Conservation (phyloP, 2,113 vertebrate species). For the Australoheros scitulus region DNA sequence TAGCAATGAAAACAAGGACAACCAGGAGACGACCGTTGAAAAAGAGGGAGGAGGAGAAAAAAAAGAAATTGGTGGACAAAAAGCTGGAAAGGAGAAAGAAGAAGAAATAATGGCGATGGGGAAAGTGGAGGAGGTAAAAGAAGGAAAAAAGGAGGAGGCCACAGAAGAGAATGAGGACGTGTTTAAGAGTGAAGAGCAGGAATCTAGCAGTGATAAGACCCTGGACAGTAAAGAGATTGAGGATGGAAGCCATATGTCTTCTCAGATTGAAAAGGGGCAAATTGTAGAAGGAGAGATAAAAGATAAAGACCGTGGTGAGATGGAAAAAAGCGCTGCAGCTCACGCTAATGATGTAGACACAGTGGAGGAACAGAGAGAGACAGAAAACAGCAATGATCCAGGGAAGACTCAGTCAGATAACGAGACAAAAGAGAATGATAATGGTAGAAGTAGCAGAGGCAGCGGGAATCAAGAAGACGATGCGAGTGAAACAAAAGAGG, state of each 20-base stretch:
- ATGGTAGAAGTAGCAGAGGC: slow-evolving; percentile 14
- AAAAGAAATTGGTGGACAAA: slow-evolving; percentile 79
- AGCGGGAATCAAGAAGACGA: slow-evolving; percentile 50
- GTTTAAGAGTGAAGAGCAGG: slow-evolving; percentile 41
- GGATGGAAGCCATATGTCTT: slow-evolving; percentile 26
- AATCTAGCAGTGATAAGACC: slow-evolving; percentile 35
- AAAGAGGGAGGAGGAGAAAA: not conserved
- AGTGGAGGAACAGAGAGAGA: slow-evolving; percentile 56
- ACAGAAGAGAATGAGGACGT: slow-evolving; percentile 34
- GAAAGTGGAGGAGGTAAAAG: slow-evolving; percentile 25
- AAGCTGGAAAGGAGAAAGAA: slow-evolving; percentile 54
- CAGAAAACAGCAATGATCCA: slow-evolving; percentile 47
- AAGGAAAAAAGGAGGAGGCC: slow-evolving; percentile 36
- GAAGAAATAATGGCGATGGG: slow-evolving; percentile 1
- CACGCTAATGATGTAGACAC: slow-evolving; percentile 55
- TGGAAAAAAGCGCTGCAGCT: slow-evolving; percentile 21
- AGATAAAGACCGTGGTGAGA: slow-evolving; percentile 35
- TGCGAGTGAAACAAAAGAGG: slow-evolving; percentile 18
- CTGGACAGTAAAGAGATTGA: slow-evolving; percentile 40
- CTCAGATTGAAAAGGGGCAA: slow-evolving; percentile 28
- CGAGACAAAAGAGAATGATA: slow-evolving; percentile 40
- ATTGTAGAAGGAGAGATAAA: slow-evolving; percentile 24
- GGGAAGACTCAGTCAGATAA: slow-evolving; percentile 35
- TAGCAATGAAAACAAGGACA: slow-evolving; percentile 55
- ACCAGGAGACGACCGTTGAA: slow-evolving; percentile 79